Base-by-base conservation (phyloP, 2,113 vertebrate species). In the Oryzias curvinotus region DNA sequence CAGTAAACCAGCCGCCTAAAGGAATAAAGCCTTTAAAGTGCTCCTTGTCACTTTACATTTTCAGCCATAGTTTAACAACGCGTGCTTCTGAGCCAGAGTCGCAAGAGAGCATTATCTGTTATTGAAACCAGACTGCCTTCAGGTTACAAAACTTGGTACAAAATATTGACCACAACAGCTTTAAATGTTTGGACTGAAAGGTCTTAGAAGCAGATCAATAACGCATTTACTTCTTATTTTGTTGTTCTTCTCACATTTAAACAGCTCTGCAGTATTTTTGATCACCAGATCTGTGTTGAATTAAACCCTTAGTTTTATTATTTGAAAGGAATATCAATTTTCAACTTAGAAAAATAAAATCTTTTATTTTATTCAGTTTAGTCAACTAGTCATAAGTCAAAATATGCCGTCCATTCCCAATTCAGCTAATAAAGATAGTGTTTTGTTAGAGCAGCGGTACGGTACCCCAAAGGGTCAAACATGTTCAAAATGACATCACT, bases 31-130 rank as follows among this genome's bases (percentile, higher is more conserved):
- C 70, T 77, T 74, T 62, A 60, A 80, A 83, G 75, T 73, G 76
- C 67, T 76, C 62, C 55, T 77, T 86, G 80, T 87, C 84, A 81
- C 78, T 84, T 81, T 69, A 60, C 65, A 80, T 88, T 85, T 83
- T 58, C 56, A 72, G 65, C 55, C 16, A 60, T 57, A 59, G 62
- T 65, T 73, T 74, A 80, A 76, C 72, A 47, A 61, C 50, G 47
- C 50, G 42, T 23, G 60, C 55, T 61, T 70, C 68, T 57, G 58
- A 71, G 16, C 36, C 19, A 54, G 15, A 53, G 50, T 36, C 62
- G 65, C 56, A 0, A 42, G 57, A 41, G 55, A 59, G 65, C 76
- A 80, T 81, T 77, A 85, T 59, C 51, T 46, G 55, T 68, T 64
- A 30, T 75, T 73, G 62, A 66, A 73, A 48, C 42, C 36, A 43